These are phyloP conservation scores for Xestia c-nigrum DNA, from an alignment of 2,888 invertebrate genomes.

Conservation along the genomic window DNA sequence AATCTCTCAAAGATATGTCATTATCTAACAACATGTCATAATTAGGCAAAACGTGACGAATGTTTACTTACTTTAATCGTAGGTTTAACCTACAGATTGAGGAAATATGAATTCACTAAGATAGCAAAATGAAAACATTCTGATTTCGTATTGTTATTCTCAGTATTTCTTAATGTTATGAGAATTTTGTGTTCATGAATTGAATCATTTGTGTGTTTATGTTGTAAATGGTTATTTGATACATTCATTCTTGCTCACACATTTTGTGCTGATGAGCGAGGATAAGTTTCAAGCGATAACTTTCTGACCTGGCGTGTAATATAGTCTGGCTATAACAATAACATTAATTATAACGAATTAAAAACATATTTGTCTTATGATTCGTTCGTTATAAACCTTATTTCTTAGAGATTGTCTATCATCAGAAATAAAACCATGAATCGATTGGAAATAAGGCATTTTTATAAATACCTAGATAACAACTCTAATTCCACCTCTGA, in stretches of 20 bases:
- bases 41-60: constrained; percentile 13
- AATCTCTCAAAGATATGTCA: constrained; percentile 4
- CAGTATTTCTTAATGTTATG: constrained; percentile 34
- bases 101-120: constrained; percentile 21
- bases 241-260: constrained; percentile 8
- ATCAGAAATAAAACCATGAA: neutral
- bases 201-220: constrained; percentile 14
- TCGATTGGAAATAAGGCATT: too few species aligned
- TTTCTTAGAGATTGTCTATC: neutral
- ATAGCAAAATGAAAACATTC: constrained; percentile 25
- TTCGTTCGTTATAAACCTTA: neutral
- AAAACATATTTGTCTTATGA: neutral
- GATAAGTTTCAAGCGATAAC: constrained; percentile 10
- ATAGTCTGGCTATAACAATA: neutral
- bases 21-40: constrained; percentile 27
- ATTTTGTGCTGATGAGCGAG: constrained; percentile 15
- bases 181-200: neutral
- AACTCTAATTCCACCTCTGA: too few species aligned
- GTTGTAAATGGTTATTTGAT: constrained; percentile 29
- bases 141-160: constrained; percentile 34
- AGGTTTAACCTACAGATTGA: constrained; percentile 17
- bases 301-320: neutral
- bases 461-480: too few species aligned
- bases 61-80: constrained; percentile 14
- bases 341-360: neutral